These are phyloP conservation scores for Drosophila subsilvestris DNA, from an alignment of 2,888 invertebrate genomes.

Conservation along the genomic window DNA sequence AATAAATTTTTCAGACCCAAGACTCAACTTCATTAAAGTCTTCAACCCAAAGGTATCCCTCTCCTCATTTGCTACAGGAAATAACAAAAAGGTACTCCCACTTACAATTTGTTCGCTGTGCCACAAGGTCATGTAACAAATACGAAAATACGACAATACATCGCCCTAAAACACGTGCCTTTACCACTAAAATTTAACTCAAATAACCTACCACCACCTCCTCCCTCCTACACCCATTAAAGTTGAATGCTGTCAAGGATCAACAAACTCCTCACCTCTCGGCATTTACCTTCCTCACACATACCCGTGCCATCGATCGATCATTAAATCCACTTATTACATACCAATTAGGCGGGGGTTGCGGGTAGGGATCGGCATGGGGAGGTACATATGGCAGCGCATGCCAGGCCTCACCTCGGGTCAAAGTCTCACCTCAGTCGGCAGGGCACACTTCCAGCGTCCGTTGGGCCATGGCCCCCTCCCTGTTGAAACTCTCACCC, in stretches of 20 bases:
- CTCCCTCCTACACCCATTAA: not conserved
- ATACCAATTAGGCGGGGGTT: conserved; percentile 18
- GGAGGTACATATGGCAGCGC: conserved; percentile 34
- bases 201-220: not conserved
- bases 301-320: conserved; percentile 11
- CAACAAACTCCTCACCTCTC: not conserved
- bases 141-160: not conserved
- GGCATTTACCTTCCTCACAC: not conserved
- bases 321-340: conserved; percentile 32
- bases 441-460: conserved; percentile 62
- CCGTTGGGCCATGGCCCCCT: conserved; percentile 43
- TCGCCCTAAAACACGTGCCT: not conserved
- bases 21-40: too few species aligned
- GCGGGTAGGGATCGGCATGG: not conserved
- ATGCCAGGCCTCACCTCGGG: conserved; percentile 28
- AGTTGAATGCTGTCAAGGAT: not conserved
- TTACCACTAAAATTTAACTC: not conserved
- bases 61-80: not conserved
- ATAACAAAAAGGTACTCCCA: not conserved
- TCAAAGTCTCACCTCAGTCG: conserved; percentile 57
- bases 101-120: too few species aligned
- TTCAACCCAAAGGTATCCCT: not conserved
- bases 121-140: not conserved
- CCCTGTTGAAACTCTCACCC: conserved; percentile 17
- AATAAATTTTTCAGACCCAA: too few species aligned